These are phyloP conservation scores for Galerucella calmariensis DNA, from an alignment of 2,888 invertebrate species.

Conservation along the genomic window DNA sequence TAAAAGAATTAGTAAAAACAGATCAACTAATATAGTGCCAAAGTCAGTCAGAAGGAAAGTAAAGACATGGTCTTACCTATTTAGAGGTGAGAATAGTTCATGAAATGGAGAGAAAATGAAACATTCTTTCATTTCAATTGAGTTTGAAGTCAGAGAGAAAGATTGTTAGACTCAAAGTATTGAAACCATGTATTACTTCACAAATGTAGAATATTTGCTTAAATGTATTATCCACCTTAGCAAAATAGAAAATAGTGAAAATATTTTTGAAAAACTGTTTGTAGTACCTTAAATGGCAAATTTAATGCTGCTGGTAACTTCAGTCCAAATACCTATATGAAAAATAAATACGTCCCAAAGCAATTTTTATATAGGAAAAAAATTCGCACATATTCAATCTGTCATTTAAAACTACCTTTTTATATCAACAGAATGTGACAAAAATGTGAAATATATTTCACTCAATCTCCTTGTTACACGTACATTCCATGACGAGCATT, in stretches of 20 bases:
- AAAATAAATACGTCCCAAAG: constrained; percentile 2
- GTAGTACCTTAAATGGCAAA: constrained; percentile 3
- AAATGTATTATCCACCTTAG: no score
- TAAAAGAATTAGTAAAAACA: no score
- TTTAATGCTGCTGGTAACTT: background rate
- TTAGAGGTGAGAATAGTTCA: no score
- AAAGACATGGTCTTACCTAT: no score
- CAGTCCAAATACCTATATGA: background rate
- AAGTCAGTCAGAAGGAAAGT: no score
- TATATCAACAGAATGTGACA: constrained; percentile 25
- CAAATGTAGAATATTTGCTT: no score
- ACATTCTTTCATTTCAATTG: no score
- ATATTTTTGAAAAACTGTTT: constrained; percentile 6
- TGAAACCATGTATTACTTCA: no score
- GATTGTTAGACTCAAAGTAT: no score
- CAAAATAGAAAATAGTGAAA: background rate
- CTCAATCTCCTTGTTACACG: constrained; percentile 13
- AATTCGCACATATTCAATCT: constrained; percentile 1
- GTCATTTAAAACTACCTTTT: constrained; percentile 9
- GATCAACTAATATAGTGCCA: no score
- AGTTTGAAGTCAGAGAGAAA: no score
- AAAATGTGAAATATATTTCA: constrained; percentile 11
- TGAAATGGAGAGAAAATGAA: no score
- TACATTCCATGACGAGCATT: constrained; percentile 33
- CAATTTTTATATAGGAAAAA: background rate